These are phyloP conservation scores for Steromphala cineraria DNA, from an alignment of 2,888 invertebrate species.

Conservation along the genomic window DNA sequence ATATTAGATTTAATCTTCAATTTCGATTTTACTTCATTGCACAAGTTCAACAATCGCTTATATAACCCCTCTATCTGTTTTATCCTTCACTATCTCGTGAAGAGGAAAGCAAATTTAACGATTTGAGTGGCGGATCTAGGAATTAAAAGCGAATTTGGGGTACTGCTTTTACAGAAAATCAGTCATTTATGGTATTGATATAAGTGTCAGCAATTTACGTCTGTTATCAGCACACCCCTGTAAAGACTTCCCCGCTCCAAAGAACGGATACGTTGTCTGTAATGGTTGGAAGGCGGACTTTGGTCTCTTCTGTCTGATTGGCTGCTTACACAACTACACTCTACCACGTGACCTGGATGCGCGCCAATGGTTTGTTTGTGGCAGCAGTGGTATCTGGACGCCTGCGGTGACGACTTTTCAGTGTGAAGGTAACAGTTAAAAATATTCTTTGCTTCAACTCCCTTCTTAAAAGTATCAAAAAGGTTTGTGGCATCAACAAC, in stretches of 20 bases:
- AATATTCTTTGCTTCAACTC: too few relatives aligned
- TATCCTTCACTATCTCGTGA: too few relatives aligned
- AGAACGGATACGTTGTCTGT: slow-evolving; percentile 38
- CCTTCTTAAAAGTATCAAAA: too few relatives aligned
- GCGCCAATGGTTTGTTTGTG: slow-evolving; percentile 39
- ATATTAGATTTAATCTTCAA: too few relatives aligned
- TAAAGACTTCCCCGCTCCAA: slow-evolving; percentile 33
- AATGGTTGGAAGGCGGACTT: slow-evolving; percentile 45
- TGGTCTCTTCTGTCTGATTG: slow-evolving; percentile 37
- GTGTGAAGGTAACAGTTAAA: slow-evolving; percentile 12
- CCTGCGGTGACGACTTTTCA: neutral
- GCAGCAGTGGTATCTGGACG: slow-evolving; percentile 40
- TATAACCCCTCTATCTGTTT: too few relatives aligned
- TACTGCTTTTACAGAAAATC: too few relatives aligned
- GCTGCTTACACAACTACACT: slow-evolving; percentile 32
- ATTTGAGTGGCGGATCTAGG: too few relatives aligned
- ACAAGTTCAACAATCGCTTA: too few relatives aligned
- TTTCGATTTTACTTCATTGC: too few relatives aligned
- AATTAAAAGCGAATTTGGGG: too few relatives aligned
- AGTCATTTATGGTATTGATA: neutral
- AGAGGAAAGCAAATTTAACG: too few relatives aligned
- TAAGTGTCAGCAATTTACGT: neutral
- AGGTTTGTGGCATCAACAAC: too few relatives aligned
- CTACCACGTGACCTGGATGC: slow-evolving; percentile 8
- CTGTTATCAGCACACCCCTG: slow-evolving; percentile 36